These are phyloP conservation scores for Panonychus citri DNA, from an alignment of 1,140 invertebrate species.

Conservation along the genomic window DNA sequence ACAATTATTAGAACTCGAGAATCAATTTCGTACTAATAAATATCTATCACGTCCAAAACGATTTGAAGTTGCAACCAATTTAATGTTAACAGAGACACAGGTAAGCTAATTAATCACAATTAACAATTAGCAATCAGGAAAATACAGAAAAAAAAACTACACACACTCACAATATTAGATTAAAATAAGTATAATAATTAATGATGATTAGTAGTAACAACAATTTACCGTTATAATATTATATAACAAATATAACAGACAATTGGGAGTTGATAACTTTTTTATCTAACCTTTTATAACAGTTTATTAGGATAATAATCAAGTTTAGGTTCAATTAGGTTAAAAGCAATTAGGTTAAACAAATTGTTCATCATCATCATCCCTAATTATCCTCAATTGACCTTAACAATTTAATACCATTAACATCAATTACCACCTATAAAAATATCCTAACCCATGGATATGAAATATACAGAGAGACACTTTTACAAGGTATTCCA, in stretches of 20 bases:
- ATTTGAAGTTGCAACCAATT: constrained; percentile 89
- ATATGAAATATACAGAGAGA: too few species aligned
- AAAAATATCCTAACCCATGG: too few species aligned
- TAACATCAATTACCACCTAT: too few species aligned
- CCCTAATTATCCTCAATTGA: too few species aligned
- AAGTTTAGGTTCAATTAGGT: not conserved
- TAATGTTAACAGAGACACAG: constrained; percentile 96
- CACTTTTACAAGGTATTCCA: too few species aligned
- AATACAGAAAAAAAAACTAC: not conserved
- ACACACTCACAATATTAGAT: not conserved
- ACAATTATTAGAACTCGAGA: constrained; percentile 86
- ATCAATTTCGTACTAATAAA: constrained; percentile 96
- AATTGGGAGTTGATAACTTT: not conserved
- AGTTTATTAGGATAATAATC: not conserved
- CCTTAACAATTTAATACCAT: too few species aligned
- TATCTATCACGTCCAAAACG: constrained; percentile 91
- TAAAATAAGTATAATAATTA: too few species aligned
- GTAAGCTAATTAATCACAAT: constrained; percentile 27
- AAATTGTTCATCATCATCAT: not conserved
- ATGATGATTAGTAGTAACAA: too few species aligned
- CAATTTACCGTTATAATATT: too few species aligned
- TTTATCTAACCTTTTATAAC: not conserved
- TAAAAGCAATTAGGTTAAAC: not conserved
- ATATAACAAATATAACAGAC: too few species aligned
- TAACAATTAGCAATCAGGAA: not conserved